Percentiles rank a stretch among this genome's conserved stretches.
Conservation (phyloP, 2,797 vertebrate genomes). For the Sebastes kiyomatsui region DNA sequence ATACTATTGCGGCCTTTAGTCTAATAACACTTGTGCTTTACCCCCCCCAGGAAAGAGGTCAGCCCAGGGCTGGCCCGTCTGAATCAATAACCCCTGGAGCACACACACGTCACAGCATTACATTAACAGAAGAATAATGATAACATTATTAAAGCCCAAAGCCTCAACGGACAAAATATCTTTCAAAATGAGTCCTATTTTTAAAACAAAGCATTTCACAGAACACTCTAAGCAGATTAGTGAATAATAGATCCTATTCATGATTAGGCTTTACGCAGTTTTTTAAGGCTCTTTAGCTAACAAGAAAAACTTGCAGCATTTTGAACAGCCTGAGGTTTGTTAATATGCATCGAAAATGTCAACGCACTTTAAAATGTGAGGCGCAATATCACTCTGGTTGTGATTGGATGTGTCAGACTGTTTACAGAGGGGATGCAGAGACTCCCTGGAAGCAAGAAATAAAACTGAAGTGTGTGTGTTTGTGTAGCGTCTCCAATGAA, state of each 20-base stretch:
- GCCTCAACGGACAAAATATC: not conserved
- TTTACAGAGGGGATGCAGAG: conserved; percentile 24
- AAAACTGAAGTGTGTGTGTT: not conserved
- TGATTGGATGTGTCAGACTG: conserved; percentile 5
- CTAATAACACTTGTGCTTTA: conserved; percentile 25
- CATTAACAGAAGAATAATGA: not conserved
- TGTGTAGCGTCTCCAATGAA: not conserved
- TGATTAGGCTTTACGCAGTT: conserved; percentile 19
- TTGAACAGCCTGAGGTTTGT: conserved; percentile 5
- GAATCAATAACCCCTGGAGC: conserved; percentile 31
- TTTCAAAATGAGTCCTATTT: conserved; percentile 1
- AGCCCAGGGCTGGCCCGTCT: conserved; percentile 6
- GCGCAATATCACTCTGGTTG: not conserved
- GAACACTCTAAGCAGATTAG: conserved; percentile 60
- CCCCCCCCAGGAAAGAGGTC: conserved; percentile 24
- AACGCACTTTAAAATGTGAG: not conserved
- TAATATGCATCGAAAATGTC: not conserved
- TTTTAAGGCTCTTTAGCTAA: not conserved
- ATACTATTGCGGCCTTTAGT: conserved; percentile 27
- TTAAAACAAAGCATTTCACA: conserved; percentile 18
- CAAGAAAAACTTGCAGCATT: not conserved
- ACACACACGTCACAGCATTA: not conserved
- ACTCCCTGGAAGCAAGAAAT: conserved; percentile 5
- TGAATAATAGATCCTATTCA: conserved; percentile 33
- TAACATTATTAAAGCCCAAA: not conserved